phyloP scores from a whole-genome alignment of 2,113 vertebrate genomes.

The Leptocoma aspasia region DNA sequence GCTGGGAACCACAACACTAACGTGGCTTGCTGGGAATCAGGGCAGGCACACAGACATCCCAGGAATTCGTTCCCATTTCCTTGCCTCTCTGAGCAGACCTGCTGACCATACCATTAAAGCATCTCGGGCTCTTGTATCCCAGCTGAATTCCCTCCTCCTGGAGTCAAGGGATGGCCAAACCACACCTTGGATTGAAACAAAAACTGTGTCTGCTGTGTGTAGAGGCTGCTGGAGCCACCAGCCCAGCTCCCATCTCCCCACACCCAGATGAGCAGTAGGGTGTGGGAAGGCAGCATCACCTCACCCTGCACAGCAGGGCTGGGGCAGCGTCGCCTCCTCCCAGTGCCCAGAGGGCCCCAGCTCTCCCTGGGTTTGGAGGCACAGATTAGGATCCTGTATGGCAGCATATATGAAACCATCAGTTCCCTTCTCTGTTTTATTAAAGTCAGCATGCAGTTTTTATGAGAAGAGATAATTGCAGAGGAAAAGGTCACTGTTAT shows the following conservation, averaged over 20 bases:
- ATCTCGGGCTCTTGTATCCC: fast-evolving
- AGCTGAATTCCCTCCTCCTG: neutral
- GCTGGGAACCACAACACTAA: neutral
- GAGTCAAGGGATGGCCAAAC: no score
- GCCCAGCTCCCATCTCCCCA: neutral
- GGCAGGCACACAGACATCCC: neutral
- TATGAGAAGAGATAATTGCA: conserved; percentile 69
- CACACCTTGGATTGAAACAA: neutral
- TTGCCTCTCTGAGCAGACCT: neutral
- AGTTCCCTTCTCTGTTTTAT: conserved; percentile 49
- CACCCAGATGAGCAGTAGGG: fast-evolving
- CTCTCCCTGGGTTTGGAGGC: neutral
- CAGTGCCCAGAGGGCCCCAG: neutral
- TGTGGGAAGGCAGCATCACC: neutral
- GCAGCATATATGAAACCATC: neutral
- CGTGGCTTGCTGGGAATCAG: fast-evolving
- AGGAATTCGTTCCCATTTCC: neutral
- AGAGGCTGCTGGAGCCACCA: neutral
- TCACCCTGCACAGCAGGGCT: fast-evolving
- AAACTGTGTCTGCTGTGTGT: neutral
- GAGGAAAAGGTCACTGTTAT: conserved; percentile 49
- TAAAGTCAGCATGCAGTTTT: conserved; percentile 64
- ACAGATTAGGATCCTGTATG: neutral
- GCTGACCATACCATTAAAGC: neutral
- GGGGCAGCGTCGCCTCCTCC: fast-evolving